Evolutionary conservation across 2,888 invertebrate genomes (phyloP).

Genomic region (Orchestes rusci): DNA sequence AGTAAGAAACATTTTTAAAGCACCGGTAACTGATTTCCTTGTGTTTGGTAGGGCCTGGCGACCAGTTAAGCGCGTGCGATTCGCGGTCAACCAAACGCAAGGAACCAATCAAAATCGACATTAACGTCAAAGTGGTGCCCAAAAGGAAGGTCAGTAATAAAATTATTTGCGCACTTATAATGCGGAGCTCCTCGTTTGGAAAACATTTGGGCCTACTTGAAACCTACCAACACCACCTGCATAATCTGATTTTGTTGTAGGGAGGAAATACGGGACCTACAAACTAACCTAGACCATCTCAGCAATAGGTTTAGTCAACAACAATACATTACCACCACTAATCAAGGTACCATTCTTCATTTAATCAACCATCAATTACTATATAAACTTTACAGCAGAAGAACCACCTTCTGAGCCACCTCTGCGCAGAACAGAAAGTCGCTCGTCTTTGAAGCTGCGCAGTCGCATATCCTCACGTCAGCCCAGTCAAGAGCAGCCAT

Average conservation of each 20-base stretch:
- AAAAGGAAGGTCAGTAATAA: constrained; percentile 47
- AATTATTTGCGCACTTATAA: constrained; percentile 50
- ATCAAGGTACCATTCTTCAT: constrained; percentile 37
- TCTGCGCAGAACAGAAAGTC: constrained; percentile 21
- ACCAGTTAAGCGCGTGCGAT: constrained; percentile 42
- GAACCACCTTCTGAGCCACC: constrained; percentile 28
- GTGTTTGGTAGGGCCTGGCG: constrained; percentile 44
- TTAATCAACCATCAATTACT: too few species aligned
- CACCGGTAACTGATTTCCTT: constrained; percentile 30
- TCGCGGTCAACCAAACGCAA: constrained; percentile 48
- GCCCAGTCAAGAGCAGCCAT: constrained; percentile 25
- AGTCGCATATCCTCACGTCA: constrained; percentile 25
- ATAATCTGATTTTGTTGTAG: constrained; percentile 48
- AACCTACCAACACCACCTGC: constrained; percentile 10
- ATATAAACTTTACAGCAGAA: too few species aligned
- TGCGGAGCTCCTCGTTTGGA: constrained; percentile 54
- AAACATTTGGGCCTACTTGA: constrained; percentile 53
- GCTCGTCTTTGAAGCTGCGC: constrained; percentile 13
- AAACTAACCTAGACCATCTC: constrained; percentile 68
- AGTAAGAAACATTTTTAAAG: constrained; percentile 54
- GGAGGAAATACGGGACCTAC: constrained; percentile 74
- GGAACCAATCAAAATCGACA: constrained; percentile 71
- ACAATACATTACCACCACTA: constrained; percentile 32
- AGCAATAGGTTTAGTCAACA: constrained; percentile 43
- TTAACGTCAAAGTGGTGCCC: constrained; percentile 67